Percentiles rank a stretch among this genome's conserved stretches.
Evolutionary conservation across 2,113 vertebrate species (phyloP).

Genomic region (Ictidomys tridecemlineatus): DNA sequence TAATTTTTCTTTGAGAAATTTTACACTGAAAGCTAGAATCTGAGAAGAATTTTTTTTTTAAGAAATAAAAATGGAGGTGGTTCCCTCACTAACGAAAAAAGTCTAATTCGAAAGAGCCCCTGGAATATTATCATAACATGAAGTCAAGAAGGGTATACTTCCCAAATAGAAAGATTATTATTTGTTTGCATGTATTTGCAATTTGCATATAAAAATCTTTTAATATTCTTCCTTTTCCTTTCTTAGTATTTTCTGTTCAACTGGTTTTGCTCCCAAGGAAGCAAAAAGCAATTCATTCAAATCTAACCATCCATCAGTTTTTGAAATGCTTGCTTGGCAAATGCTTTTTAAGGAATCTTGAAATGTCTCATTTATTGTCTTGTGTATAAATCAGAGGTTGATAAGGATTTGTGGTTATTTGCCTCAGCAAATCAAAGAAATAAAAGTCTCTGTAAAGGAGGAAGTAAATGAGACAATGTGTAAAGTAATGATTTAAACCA

Average conservation of each 20-base stretch:
- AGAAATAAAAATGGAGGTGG: not conserved
- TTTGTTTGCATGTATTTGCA: not conserved
- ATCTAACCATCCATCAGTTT: not conserved
- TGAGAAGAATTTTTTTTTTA: not conserved
- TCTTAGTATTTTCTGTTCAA: not conserved
- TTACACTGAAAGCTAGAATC: not conserved
- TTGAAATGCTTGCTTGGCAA: not conserved
- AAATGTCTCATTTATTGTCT: slow-evolving; percentile 21
- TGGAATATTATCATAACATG: not conserved
- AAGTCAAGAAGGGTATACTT: not conserved
- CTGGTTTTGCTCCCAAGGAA: not conserved
- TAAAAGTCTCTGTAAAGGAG: not conserved
- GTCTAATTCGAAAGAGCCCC: not conserved
- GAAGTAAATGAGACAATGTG: not conserved
- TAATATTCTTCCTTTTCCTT: not conserved
- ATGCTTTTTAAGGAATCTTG: not conserved
- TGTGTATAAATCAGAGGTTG: not conserved
- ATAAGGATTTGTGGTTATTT: not conserved
- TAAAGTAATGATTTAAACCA: slow-evolving; percentile 32
- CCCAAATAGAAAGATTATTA: not conserved
- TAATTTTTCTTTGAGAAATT: not conserved
- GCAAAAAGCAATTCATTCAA: not conserved
- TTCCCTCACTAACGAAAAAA: slow-evolving; percentile 2
- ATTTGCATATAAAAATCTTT: not conserved
- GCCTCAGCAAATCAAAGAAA: slow-evolving; percentile 49